These are phyloP conservation scores for Gephyroberyx darwinii DNA, from an alignment of 2,797 vertebrate species.

Conservation along the genomic window DNA sequence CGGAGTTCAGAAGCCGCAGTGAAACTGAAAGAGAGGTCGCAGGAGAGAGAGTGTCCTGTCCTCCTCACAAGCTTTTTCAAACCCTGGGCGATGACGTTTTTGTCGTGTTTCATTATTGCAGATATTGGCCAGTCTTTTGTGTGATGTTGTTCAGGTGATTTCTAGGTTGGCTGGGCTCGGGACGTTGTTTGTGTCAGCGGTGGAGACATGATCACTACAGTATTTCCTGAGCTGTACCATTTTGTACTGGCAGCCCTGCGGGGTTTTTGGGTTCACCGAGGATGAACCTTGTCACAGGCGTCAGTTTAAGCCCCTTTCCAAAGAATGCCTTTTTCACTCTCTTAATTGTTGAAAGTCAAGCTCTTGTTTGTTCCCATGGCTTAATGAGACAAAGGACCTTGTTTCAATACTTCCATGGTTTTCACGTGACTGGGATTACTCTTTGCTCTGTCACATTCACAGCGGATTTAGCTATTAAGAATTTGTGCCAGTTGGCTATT, in stretches of 20 bases:
- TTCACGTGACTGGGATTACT: constrained; percentile 38
- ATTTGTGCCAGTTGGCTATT: constrained; percentile 2
- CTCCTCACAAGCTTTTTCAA: too few relatives aligned
- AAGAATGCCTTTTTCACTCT: constrained; percentile 15
- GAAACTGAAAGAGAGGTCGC: too few relatives aligned
- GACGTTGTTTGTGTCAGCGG: background rate
- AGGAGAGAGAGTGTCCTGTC: too few relatives aligned
- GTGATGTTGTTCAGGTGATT: background rate
- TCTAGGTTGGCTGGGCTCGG: background rate
- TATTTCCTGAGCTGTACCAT: background rate
- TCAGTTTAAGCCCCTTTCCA: constrained; percentile 19
- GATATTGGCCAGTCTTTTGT: background rate
- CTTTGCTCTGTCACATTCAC: constrained; percentile 13
- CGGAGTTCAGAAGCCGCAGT: too few relatives aligned
- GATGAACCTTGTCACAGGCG: constrained; percentile 18
- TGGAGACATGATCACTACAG: background rate
- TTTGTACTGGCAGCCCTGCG: background rate
- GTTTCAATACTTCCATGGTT: constrained; percentile 2
- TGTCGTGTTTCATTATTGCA: too few relatives aligned
- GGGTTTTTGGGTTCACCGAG: constrained; percentile 29
- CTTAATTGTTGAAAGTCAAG: constrained; percentile 24
- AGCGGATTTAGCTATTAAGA: background rate
- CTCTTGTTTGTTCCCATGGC: constrained; percentile 22
- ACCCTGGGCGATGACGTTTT: too few relatives aligned
- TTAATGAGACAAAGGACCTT: constrained; percentile 31